A percentile compares a stretch with the other conserved stretches of the same genome.
These are phyloP conservation scores for Lagopus leucura DNA, from an alignment of 2,113 vertebrate genomes.

Conservation along the genomic window DNA sequence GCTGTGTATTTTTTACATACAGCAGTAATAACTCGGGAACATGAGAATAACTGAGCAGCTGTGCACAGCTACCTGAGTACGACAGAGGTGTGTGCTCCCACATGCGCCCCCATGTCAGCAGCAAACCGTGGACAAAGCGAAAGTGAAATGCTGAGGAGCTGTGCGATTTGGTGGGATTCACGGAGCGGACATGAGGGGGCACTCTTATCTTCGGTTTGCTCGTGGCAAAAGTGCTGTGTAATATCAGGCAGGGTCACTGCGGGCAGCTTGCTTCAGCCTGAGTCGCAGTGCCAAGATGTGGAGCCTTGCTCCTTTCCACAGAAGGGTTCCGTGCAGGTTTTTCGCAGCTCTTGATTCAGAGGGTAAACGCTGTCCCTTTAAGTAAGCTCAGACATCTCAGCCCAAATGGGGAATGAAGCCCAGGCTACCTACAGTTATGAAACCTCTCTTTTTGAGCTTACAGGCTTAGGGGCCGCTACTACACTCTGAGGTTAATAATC, in stretches of 20 bases:
- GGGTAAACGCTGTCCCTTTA: constrained; percentile 4
- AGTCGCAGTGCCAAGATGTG: background rate
- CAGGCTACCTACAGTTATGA: constrained; percentile 30
- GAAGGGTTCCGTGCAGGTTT: background rate
- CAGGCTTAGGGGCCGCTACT: constrained; percentile 37
- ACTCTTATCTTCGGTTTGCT: constrained; percentile 69
- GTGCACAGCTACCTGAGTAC: background rate
- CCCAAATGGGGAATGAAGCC: constrained; percentile 9
- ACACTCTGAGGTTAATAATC: constrained; percentile 72
- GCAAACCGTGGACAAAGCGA: background rate
- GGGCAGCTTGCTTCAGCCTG: background rate
- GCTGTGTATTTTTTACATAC: background rate
- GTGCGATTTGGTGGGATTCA: background rate
- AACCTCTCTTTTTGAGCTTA: constrained; percentile 33
- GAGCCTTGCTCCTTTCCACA: background rate
- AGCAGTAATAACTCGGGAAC: background rate
- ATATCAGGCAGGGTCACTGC: background rate
- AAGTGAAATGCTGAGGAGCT: background rate
- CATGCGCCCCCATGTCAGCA: background rate
- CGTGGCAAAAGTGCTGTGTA: background rate
- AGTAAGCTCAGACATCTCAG: background rate
- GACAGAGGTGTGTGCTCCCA: background rate
- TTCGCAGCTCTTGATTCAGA: background rate
- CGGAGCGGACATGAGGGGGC: constrained; percentile 72
- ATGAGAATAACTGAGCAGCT: background rate